Percentiles rank a stretch among this genome's conserved stretches.
phyloP scores from a whole-genome alignment of 2,113 vertebrate species.

The Corydoras maculifer region DNA sequence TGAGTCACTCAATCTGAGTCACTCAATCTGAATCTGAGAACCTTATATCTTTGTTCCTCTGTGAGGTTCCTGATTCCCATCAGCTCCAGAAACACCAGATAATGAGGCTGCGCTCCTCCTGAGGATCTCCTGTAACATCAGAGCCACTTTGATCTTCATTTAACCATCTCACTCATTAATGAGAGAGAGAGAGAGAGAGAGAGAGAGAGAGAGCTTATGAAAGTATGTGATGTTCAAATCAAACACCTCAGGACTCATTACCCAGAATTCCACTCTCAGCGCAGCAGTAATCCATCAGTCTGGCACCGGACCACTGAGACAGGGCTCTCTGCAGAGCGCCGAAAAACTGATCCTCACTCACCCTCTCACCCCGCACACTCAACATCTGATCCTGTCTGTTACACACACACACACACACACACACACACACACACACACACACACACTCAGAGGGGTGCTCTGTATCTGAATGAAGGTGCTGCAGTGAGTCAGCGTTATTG shows the following conservation, averaged over 20 bases:
- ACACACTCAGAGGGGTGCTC: background rate
- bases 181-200: background rate
- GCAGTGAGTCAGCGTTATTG: background rate
- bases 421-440: constrained; percentile 8
- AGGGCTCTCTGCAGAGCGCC: constrained; percentile 63
- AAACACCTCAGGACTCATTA: constrained; percentile 49
- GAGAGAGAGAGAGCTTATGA: too few relatives aligned
- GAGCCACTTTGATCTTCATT: background rate
- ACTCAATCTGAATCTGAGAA: too few relatives aligned
- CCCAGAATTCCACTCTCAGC: constrained; percentile 80
- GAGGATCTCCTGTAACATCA: constrained; percentile 66
- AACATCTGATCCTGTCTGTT: constrained; percentile 72
- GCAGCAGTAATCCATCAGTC: constrained; percentile 80
- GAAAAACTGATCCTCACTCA: constrained; percentile 71
- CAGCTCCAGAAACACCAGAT: constrained; percentile 85
- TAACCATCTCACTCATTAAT: background rate
- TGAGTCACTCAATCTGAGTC: too few relatives aligned
- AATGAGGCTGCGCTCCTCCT: constrained; percentile 78
- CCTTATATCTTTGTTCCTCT: constrained; percentile 83
- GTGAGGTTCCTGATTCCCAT: constrained; percentile 81
- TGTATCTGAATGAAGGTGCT: background rate
- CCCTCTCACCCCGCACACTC: constrained; percentile 78
- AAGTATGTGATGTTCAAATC: background rate
- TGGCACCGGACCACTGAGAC: constrained; percentile 74
- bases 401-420: constrained; percentile 14